These are phyloP conservation scores for Phenganax marumi DNA, from an alignment of 92 coral and sea anemone genomes.

Conservation along the genomic window DNA sequence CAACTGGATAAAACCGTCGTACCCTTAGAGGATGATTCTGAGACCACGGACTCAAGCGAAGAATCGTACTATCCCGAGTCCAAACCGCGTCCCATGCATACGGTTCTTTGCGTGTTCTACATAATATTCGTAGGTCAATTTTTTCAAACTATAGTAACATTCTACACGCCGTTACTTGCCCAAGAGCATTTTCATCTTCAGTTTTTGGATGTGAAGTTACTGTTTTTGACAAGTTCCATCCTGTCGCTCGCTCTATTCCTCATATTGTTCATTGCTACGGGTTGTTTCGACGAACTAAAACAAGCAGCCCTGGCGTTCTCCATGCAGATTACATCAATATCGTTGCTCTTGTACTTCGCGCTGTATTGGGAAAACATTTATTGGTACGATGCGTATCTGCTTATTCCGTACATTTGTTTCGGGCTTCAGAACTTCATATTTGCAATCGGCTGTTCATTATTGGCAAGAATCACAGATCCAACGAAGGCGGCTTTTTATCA, in stretches of 20 bases:
- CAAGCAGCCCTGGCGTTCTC: not conserved
- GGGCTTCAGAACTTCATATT: slow-evolving; percentile 28
- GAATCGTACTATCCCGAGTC: not conserved
- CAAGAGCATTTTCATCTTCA: slow-evolving; percentile 30
- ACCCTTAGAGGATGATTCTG: not conserved
- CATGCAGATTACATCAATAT: slow-evolving; percentile 7
- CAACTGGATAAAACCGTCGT: slow-evolving; percentile 12
- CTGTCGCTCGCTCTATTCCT: slow-evolving; percentile 24
- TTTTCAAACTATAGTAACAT: slow-evolving; percentile 27
- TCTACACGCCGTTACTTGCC: slow-evolving; percentile 32
- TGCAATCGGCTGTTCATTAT: slow-evolving; percentile 24
- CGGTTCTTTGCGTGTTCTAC: slow-evolving; percentile 18
- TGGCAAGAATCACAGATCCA: slow-evolving; percentile 28
- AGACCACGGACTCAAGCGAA: not conserved
- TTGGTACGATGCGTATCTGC: slow-evolving; percentile 10
- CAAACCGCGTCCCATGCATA: not conserved
- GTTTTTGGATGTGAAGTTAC: slow-evolving; percentile 25
- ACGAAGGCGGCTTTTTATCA: slow-evolving; percentile 28
- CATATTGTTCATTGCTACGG: slow-evolving; percentile 13
- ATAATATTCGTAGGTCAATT: slow-evolving; percentile 25
- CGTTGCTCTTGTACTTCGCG: slow-evolving; percentile 14
- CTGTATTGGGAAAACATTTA: not conserved
- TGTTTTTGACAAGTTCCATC: slow-evolving; percentile 24
- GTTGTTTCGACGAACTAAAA: slow-evolving; percentile 25
- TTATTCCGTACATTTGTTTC: slow-evolving; percentile 16